A percentile compares a stretch with the other conserved stretches of the same genome.
phyloP scores from a whole-genome alignment of 2,113 vertebrate species.

The Chlorocebus sabaeus region DNA sequence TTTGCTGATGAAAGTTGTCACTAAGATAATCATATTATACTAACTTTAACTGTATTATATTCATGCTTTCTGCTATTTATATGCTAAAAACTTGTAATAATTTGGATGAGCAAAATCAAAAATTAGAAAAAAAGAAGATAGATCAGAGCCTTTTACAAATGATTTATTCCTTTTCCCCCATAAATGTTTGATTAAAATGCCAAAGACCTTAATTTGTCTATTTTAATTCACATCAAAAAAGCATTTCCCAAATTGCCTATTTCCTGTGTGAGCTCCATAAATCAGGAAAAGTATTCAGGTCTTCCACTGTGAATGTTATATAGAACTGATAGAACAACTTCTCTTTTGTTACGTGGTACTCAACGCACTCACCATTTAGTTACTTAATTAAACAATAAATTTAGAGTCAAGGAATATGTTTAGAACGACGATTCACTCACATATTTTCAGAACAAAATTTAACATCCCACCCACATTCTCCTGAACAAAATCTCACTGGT shows the following conservation, averaged over 20 bases:
- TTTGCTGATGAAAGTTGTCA: not conserved
- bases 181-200: slow-evolving; percentile 20
- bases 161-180: not conserved
- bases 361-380: not conserved
- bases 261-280: not conserved
- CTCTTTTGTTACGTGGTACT: not conserved
- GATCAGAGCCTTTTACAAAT: not conserved
- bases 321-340: not conserved
- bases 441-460: slow-evolving; percentile 19
- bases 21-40: not conserved
- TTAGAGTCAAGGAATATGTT: not conserved
- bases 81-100: not conserved
- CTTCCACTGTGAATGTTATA: not conserved
- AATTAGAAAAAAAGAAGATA: not conserved
- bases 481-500: not conserved
- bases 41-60: not conserved
- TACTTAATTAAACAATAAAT: not conserved
- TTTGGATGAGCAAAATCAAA: slow-evolving; percentile 16
- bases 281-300: not conserved
- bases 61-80: not conserved
- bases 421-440: not conserved
- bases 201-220: not conserved
- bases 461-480: not conserved
- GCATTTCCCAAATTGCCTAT: not conserved
- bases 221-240: slow-evolving; percentile 40